Base-by-base conservation (phyloP, 2,113 vertebrate genomes). In the Loxodonta africana region DNA sequence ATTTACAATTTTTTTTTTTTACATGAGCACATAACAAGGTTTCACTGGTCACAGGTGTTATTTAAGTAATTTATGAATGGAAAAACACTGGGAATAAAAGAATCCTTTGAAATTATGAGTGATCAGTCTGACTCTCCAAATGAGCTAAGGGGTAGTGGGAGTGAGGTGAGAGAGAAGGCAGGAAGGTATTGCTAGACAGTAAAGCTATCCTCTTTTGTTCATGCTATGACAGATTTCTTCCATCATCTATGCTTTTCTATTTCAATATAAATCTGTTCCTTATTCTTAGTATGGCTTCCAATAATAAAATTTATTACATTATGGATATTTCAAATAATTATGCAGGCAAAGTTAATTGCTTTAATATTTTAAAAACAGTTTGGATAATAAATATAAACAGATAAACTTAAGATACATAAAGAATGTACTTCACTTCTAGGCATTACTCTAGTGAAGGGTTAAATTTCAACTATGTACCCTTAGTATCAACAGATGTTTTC, bases 281-380 rank as follows among this genome's bases (percentile, higher is more conserved):
- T 62, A 71, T 46, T 5, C 4, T 46, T 94, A 88, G 11, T 37
- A 88, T 73, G 65, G 12, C 3, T 95, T 60, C 21, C 46, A 37
- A 76, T 46, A 76, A 90, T 9, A 94, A 90, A 60, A 93, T 41
- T 91, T 53, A 8, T 69, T 33, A 74, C 8, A 88, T 60, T 62
- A 53, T 1, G 71, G 83, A 76, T 76, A 97, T 69, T 82, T 33
- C 37, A 95, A 92, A 83, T 89, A 63, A 83, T 89, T 78, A 65
- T 51, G 4, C 37, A 94, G n/a, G 4, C 20, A 76, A 18, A 90
- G 8, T 60, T 91, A 8, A 91, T 15, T 92, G 28, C 12, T 92
- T 84, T 74, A 83, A 37, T 74, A 81, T 25, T 46, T 74, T 91
- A 67, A 91, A 80, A 41, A 37, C 37, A 83, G 6, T 81, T 71